Conservation (phyloP, 1,140 invertebrate species). For the Drosophila jambulina region DNA sequence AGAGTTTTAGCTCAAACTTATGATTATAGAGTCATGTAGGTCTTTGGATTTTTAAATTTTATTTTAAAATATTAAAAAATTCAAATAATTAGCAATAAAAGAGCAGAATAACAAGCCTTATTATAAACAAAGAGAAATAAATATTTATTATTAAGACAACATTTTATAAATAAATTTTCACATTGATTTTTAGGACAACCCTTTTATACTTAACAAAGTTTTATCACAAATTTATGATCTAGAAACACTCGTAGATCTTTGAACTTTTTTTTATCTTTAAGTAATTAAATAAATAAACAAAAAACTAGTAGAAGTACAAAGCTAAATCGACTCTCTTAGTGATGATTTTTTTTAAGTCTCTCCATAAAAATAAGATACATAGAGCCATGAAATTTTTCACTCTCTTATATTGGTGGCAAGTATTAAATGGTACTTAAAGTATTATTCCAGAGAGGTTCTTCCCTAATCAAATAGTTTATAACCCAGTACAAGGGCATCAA, state of each 20-base stretch:
- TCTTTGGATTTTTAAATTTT: too few relatives aligned
- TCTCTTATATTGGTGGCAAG: neutral
- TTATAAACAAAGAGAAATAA: too few relatives aligned
- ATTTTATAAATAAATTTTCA: too few relatives aligned
- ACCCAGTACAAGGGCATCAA: conserved; percentile 30
- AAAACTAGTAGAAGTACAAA: neutral
- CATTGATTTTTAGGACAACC: too few relatives aligned
- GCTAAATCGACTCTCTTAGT: neutral
- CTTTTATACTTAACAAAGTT: too few relatives aligned
- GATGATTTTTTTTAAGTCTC: neutral
- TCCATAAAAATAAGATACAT: neutral
- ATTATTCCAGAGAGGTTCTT: neutral
- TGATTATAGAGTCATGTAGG: too few relatives aligned
- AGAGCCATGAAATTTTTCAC: neutral
- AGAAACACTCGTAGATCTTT: too few relatives aligned
- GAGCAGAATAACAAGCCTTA: too few relatives aligned
- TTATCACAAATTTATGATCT: too few relatives aligned
- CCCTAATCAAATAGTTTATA: neutral
- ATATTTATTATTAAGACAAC: too few relatives aligned
- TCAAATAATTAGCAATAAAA: too few relatives aligned
- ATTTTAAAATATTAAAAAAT: too few relatives aligned
- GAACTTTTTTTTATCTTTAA: neutral
- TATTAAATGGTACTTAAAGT: conserved; percentile 1
- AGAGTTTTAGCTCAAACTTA: neutral
- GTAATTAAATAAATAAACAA: neutral